Conservation (phyloP, 2,888 invertebrate genomes). For the Agrochola lota region DNA sequence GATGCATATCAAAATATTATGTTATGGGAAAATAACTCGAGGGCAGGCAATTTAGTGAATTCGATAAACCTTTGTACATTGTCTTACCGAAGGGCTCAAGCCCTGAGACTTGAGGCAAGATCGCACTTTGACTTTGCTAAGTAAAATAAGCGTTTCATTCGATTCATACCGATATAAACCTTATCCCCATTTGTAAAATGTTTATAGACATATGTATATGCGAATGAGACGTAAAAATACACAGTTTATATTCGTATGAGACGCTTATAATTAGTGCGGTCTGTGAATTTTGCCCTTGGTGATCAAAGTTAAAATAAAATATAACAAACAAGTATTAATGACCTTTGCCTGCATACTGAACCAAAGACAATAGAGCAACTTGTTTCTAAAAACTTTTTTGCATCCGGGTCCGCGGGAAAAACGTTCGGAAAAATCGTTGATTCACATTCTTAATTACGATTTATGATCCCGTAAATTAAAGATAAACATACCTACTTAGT, state of each 20-base stretch:
- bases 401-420: conserved; percentile 1
- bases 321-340: neutral
- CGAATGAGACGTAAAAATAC: neutral
- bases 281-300: neutral
- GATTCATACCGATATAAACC: neutral
- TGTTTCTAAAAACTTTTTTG: neutral
- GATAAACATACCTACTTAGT: neutral
- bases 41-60: neutral
- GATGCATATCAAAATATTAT: neutral
- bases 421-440: neutral
- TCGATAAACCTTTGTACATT: neutral
- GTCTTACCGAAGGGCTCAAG: conserved; percentile 12
- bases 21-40: neutral
- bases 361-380: conserved; percentile 19
- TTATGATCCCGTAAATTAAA: neutral
- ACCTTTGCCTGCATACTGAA: neutral
- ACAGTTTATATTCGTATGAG: neutral
- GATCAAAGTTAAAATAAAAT: neutral
- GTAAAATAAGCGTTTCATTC: neutral
- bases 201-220: neutral
- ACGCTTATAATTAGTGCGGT: neutral
- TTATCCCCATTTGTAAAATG: neutral
- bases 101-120: neutral
- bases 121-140: neutral
- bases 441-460: neutral